phyloP scores from a whole-genome alignment of 2,888 invertebrate genomes.

The Camptogramma bilineatum region DNA sequence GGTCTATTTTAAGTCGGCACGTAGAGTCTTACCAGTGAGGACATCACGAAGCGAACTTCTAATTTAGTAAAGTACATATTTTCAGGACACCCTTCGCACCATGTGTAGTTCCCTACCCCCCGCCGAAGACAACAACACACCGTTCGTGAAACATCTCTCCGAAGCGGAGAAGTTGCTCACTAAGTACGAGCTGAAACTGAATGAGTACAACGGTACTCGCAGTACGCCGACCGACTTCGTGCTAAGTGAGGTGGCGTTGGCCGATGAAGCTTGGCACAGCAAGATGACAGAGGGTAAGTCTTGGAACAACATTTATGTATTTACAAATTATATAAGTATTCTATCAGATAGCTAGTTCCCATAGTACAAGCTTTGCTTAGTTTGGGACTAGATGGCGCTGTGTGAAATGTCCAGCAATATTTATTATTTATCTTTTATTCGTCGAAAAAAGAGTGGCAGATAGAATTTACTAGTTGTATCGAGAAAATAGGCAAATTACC shows the following conservation, averaged over 20 bases:
- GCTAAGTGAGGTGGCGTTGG: conserved; percentile 73
- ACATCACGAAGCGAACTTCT: too few species aligned
- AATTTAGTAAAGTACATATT: not conserved
- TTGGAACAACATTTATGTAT: not conserved
- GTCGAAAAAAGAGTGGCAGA: too few species aligned
- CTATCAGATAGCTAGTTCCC: too few species aligned
- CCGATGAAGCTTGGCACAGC: conserved; percentile 82
- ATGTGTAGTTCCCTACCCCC: conserved; percentile 68
- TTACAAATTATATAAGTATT: too few species aligned
- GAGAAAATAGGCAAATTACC: too few species aligned
- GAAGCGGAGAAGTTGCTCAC: conserved; percentile 84
- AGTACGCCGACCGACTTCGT: conserved; percentile 68
- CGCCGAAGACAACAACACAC: conserved; percentile 52
- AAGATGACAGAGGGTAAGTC: conserved; percentile 77
- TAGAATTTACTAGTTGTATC: too few species aligned
- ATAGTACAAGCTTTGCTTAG: too few species aligned
- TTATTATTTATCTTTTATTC: too few species aligned
- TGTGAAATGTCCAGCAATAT: too few species aligned
- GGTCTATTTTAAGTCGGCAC: too few species aligned
- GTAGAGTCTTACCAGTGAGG: too few species aligned
- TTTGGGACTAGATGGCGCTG: too few species aligned
- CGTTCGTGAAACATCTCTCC: conserved; percentile 72
- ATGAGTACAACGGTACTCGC: conserved; percentile 71
- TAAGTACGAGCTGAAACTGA: conserved; percentile 85
- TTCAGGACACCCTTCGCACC: conserved; percentile 67